Percentiles rank a stretch among this genome's conserved stretches.
phyloP scores from a whole-genome alignment of 2,888 invertebrate genomes.

The Corythucha ciliata region DNA sequence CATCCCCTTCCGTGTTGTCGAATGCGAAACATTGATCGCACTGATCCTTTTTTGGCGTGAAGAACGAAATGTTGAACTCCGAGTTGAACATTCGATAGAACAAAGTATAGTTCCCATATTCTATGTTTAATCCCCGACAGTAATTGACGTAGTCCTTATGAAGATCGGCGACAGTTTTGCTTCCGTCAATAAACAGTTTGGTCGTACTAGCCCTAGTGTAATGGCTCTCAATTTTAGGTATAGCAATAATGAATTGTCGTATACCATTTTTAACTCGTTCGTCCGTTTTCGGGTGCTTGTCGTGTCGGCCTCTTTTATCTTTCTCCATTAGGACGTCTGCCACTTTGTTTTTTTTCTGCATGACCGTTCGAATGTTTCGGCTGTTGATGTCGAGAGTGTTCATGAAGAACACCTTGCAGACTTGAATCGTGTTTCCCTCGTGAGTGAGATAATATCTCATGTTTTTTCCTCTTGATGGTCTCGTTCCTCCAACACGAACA shows the following conservation, averaged over 20 bases:
- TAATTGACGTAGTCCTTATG: background rate
- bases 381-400: constrained; percentile 12
- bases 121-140: background rate
- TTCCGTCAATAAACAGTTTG: constrained; percentile 29
- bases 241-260: constrained; percentile 25
- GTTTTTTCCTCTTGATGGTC: constrained; percentile 3
- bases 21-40: constrained; percentile 36
- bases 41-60: constrained; percentile 36
- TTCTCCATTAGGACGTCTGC: constrained; percentile 15
- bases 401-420: constrained; percentile 16
- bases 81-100: too few species aligned
- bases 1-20: constrained; percentile 36
- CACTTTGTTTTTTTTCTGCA: constrained; percentile 9
- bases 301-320: constrained; percentile 20
- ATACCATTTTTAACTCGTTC: constrained; percentile 13
- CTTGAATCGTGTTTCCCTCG: too few species aligned
- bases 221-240: constrained; percentile 31
- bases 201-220: constrained; percentile 26
- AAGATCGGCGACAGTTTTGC: background rate
- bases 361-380: constrained; percentile 9
- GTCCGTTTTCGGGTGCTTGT: constrained; percentile 21
- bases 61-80: constrained; percentile 38
- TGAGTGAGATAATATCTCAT: too few species aligned
- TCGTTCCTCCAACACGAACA: background rate
- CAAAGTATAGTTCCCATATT: background rate